phyloP scores from a whole-genome alignment of 2,888 invertebrate genomes.

The Pseudococcus viburni region DNA sequence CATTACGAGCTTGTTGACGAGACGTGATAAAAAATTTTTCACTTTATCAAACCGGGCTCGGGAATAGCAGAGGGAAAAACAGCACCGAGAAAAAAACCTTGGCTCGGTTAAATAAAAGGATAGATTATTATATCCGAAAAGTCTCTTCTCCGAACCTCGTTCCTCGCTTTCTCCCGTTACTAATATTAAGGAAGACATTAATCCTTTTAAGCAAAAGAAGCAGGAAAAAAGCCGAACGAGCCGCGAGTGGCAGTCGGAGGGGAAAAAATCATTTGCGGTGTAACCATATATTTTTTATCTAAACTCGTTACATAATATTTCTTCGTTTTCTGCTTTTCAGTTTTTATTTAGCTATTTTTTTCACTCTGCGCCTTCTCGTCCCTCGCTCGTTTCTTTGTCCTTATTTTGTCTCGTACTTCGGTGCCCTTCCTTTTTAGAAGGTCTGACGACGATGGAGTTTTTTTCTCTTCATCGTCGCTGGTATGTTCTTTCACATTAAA shows the following conservation, averaged over 20 bases:
- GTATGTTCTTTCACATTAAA: slow-evolving; percentile 3
- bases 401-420: background rate
- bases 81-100: background rate
- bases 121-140: slow-evolving; percentile 45
- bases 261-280: slow-evolving; percentile 41
- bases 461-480: background rate
- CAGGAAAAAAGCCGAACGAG: background rate
- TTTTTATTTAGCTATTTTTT: slow-evolving; percentile 36
- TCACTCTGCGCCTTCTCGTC: background rate
- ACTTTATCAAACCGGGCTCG: slow-evolving; percentile 17
- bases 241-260: background rate
- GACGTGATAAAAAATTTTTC: slow-evolving; percentile 31
- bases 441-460: background rate
- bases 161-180: background rate
- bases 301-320: slow-evolving; percentile 45
- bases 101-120: slow-evolving; percentile 37
- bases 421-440: background rate
- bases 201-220: slow-evolving; percentile 39
- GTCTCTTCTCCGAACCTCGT: background rate
- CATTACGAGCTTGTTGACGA: slow-evolving; percentile 39
- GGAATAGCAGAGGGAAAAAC: background rate
- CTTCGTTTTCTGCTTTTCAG: slow-evolving; percentile 43
- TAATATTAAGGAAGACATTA: slow-evolving; percentile 48
- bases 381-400: background rate
- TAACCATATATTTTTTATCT: slow-evolving; percentile 43